phyloP scores from a whole-genome alignment of 2,797 vertebrate genomes.

The Cirrhinus molitorella region DNA sequence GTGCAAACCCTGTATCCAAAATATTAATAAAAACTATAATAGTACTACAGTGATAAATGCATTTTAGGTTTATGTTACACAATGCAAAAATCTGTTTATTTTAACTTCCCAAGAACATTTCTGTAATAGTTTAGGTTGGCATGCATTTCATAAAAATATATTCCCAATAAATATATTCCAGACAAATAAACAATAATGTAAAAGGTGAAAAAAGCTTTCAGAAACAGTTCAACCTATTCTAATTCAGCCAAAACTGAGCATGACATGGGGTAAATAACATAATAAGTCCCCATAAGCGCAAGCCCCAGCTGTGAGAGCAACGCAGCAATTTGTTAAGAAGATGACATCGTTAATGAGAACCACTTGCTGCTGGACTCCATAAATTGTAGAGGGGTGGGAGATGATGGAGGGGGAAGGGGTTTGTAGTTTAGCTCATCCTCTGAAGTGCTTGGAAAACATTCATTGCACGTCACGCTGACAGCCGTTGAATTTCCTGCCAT shows the following conservation, averaged over 20 bases:
- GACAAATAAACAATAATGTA: constrained; percentile 13
- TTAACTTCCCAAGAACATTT: background rate
- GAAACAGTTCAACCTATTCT: constrained; percentile 54
- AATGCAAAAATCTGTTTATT: background rate
- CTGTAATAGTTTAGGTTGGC: background rate
- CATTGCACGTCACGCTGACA: constrained; percentile 80
- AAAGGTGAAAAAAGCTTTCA: background rate
- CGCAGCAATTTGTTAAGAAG: constrained; percentile 87
- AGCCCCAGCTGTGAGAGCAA: constrained; percentile 83
- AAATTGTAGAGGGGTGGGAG: constrained; percentile 70
- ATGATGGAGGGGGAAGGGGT: constrained; percentile 57
- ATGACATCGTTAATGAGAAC: constrained; percentile 92
- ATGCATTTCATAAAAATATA: background rate
- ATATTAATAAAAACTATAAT: no score
- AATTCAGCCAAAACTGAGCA: constrained; percentile 65
- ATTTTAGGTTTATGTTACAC: background rate
- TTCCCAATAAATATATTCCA: background rate
- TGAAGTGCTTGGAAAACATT: constrained; percentile 80
- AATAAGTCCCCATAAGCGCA: constrained; percentile 70
- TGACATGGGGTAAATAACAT: constrained; percentile 59
- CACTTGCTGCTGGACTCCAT: constrained; percentile 85
- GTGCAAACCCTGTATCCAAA: no score
- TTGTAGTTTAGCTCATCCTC: constrained; percentile 70
- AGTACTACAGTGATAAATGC: background rate
- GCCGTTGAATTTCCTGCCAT: constrained; percentile 85